Evolutionary conservation across 2,888 invertebrate genomes (phyloP).

Genomic region (Ditula angustiorana): DNA sequence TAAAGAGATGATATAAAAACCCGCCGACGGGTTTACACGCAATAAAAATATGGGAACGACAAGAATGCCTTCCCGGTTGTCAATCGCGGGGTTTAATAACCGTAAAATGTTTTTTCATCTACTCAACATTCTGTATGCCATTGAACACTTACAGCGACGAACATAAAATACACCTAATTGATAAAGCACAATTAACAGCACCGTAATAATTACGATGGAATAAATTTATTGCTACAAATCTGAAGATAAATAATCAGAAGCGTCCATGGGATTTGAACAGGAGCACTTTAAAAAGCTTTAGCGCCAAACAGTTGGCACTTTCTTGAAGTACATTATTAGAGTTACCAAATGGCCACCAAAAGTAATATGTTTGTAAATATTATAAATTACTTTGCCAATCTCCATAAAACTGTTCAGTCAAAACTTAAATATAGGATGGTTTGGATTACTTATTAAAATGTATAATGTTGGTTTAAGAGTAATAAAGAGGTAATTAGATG

Average conservation of each 20-base stretch:
- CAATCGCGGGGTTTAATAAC: constrained; percentile 82
- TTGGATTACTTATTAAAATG: constrained; percentile 58
- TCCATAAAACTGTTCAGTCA: neutral
- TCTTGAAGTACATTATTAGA: too few species aligned
- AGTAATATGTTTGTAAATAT: neutral
- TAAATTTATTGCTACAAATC: constrained; percentile 27
- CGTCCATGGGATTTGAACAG: neutral
- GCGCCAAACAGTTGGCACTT: too few species aligned
- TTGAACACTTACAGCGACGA: constrained; percentile 39
- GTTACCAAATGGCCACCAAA: too few species aligned
- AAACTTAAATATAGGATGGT: neutral
- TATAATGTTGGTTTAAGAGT: constrained; percentile 61
- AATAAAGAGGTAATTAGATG: constrained; percentile 61
- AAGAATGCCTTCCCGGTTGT: constrained; percentile 82
- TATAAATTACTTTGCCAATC: constrained; percentile 1
- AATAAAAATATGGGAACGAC: constrained; percentile 84
- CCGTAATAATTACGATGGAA: constrained; percentile 35
- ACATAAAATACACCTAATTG: constrained; percentile 41
- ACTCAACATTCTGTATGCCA: constrained; percentile 58
- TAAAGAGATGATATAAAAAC: constrained; percentile 83
- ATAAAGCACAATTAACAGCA: constrained; percentile 40
- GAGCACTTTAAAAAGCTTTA: too few species aligned
- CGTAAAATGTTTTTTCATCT: constrained; percentile 82
- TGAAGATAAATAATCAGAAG: constrained; percentile 14
- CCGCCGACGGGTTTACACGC: constrained; percentile 84